Evolutionary conservation across 2,113 vertebrate genomes (phyloP), one percentile per base, ranked within the genome.

Genomic region (Andinoacara biseriatus): DNA sequence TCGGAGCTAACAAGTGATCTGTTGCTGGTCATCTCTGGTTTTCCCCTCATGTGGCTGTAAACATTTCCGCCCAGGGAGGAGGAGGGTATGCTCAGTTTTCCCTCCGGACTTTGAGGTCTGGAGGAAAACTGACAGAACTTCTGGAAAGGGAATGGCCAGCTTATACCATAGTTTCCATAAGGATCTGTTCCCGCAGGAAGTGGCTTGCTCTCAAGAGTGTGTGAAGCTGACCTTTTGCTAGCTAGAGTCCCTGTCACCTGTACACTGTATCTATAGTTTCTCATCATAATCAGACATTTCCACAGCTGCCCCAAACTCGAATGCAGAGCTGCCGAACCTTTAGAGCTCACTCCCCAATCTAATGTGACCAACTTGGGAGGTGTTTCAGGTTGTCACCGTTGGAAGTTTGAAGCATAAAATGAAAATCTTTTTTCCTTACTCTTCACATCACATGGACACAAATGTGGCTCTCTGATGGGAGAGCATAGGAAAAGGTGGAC

Each of bases 341-440:
- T 90, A 84, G 84, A 89, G 87, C 88, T 79, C 81, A 77, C 89
- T 91, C 63, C 89, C 92, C 79, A 52, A 80, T 85, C 88, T 89
- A 88, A 89, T 62, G 82, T 89, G 87, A 91, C 91, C 86, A 81
- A 83, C 87, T 83, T 74, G 79, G 90, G 91, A 92, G 88, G 83
- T 88, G 85, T 93, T 95, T 92, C 95, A 95, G 94, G 94, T 95
- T 88, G 92, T 92, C 95, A 87, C 65, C 93, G 94, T 77, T 93
- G 95, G 95, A 94, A 92, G 91, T 90, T 93, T 90, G 87, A 91
- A 91, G 84, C 86, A 74, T 93, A 92, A 91, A 89, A 78, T 76
- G 85, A 76, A 87, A 69, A 72, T 80, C 86, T 20, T 72, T 86
- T 89, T 77, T 85, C 84, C 78, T 85, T 81, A 84, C 82, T 93